Conservation (phyloP, 2,888 invertebrate genomes). For the Drosophila peninsularis region DNA sequence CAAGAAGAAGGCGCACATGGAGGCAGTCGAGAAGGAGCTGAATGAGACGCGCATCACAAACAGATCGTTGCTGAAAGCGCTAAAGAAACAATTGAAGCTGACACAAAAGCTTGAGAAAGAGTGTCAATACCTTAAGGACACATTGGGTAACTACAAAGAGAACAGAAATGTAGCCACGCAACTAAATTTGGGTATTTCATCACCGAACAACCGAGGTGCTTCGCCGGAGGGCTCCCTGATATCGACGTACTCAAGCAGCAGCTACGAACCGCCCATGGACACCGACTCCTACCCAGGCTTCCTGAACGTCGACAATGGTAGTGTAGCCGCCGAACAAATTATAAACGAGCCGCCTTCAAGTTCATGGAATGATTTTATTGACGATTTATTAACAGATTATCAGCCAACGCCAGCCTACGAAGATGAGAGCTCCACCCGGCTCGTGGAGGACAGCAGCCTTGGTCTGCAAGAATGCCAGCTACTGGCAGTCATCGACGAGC, state of each 20-base stretch:
- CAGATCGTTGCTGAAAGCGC: slow-evolving; percentile 84
- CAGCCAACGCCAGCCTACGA: slow-evolving; percentile 45
- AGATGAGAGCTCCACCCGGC: slow-evolving; percentile 51
- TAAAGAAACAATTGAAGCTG: slow-evolving; percentile 85
- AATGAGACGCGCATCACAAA: slow-evolving; percentile 85
- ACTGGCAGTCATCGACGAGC: slow-evolving; percentile 44
- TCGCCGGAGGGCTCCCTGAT: slow-evolving; percentile 53
- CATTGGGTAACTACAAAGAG: slow-evolving; percentile 86
- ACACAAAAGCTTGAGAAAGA: slow-evolving; percentile 86
- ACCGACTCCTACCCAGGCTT: slow-evolving; percentile 28
- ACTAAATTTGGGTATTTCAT: slow-evolving; percentile 71
- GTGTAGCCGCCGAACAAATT: slow-evolving; percentile 48
- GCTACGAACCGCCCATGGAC: slow-evolving; percentile 41
- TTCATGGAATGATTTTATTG: slow-evolving; percentile 65
- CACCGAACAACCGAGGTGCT: slow-evolving; percentile 14
- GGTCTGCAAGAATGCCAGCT: slow-evolving; percentile 23
- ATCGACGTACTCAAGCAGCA: slow-evolving; percentile 48
- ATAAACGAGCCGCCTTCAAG: slow-evolving; percentile 39
- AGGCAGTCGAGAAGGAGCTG: slow-evolving; percentile 86
- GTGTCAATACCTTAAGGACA: slow-evolving; percentile 86
- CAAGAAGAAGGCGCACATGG: slow-evolving; percentile 87
- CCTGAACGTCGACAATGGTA: slow-evolving; percentile 61
- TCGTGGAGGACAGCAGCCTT: slow-evolving; percentile 50
- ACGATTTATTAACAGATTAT: slow-evolving; percentile 78
- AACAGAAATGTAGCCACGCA: slow-evolving; percentile 85